A percentile compares a stretch with the other conserved stretches of the same genome.
phyloP scores from a whole-genome alignment of 2,113 vertebrate genomes.

The Ondatra zibethicus region DNA sequence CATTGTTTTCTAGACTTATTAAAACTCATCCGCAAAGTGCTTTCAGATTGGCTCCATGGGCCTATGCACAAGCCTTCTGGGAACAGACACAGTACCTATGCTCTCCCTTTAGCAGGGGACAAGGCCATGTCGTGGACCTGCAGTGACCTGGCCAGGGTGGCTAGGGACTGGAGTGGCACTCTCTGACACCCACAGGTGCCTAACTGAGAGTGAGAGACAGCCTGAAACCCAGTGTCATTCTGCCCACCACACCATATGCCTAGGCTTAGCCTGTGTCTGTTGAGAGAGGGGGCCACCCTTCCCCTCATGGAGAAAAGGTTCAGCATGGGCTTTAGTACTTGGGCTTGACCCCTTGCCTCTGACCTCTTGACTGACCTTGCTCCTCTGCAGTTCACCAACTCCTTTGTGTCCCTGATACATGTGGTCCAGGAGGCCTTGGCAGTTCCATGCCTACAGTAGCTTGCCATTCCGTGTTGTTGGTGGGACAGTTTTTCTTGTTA shows the following conservation, averaged over 20 bases:
- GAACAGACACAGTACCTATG: neutral
- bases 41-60: neutral
- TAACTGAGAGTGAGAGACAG: fast-evolving
- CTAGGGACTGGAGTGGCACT: neutral
- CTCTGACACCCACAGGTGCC: neutral
- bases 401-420: neutral
- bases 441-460: neutral
- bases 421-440: neutral
- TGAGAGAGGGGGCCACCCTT: neutral
- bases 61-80: neutral
- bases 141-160: neutral
- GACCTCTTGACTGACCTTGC: neutral
- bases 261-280: neutral
- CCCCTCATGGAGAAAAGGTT: neutral
- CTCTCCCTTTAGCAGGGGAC: neutral
- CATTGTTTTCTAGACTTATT: neutral
- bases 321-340: fast-evolving
- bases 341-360: neutral
- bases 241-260: neutral
- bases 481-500: constrained; percentile 32
- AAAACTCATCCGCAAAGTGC: constrained; percentile 16
- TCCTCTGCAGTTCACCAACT: neutral
- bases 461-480: neutral
- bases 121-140: neutral
- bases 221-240: neutral